phyloP scores from a whole-genome alignment of 1,140 invertebrate genomes.

The Sesamia nonagrioides region DNA sequence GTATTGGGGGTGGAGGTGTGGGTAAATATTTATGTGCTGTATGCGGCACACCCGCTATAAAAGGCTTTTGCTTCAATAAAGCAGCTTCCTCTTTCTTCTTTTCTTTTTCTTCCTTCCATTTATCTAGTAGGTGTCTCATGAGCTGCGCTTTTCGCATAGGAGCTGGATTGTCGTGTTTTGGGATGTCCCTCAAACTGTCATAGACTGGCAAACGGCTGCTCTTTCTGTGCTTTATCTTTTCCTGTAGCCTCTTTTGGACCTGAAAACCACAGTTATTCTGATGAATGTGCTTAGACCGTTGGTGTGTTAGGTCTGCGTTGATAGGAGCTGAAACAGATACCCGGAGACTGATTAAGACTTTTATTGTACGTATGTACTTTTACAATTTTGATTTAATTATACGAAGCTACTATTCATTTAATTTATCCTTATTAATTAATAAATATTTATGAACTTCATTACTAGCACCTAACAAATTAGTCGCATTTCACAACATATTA shows the following conservation, averaged over 20 bases:
- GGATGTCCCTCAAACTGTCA: constrained; percentile 71
- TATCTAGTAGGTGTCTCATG: constrained; percentile 71
- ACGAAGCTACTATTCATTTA: no score
- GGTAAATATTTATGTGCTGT: constrained; percentile 66
- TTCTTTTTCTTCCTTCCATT: constrained; percentile 80
- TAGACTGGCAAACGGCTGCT: constrained; percentile 69
- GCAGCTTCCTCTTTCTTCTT: constrained; percentile 72
- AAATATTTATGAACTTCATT: no score
- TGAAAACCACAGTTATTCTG: constrained; percentile 60
- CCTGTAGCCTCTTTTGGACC: constrained; percentile 73
- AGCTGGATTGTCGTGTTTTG: constrained; percentile 60
- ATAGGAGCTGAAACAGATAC: no score
- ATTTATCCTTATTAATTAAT: no score
- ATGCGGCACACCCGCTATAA: constrained; percentile 68
- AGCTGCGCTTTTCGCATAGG: constrained; percentile 65
- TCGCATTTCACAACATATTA: no score
- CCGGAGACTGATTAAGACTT: no score
- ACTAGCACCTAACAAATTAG: no score
- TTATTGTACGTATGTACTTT: no score
- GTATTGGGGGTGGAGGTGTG: constrained; percentile 64
- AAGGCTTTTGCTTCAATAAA: constrained; percentile 76
- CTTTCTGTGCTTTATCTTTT: constrained; percentile 65
- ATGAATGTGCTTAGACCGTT: no score
- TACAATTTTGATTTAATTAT: no score
- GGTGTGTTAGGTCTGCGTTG: no score